Base-by-base conservation (phyloP, 2,113 vertebrate genomes). In the Dasyornis broadbenti region DNA sequence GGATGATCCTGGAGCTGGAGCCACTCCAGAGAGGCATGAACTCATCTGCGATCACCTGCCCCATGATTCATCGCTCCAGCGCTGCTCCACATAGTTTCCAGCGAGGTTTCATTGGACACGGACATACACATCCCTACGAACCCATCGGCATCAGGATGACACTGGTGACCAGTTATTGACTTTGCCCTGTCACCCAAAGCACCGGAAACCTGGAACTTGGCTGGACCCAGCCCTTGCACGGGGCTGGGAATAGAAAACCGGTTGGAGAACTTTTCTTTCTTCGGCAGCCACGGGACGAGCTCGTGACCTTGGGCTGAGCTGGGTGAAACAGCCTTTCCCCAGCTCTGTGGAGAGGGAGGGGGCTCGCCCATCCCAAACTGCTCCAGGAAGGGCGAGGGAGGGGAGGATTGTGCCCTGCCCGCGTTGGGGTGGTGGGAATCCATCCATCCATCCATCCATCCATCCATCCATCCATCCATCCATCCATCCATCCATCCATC, bases 251-350 rank as follows among this genome's bases (percentile, higher is more conserved):
- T 10, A 10, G 40, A 86, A 86, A 96, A 96, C 95, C 94, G 90
- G 95, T 96, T 6, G 3, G 94, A 91, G 95, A 35, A 79, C 87
- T 96, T 92, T 72, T 60, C 63, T 63, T 8, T 31, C 76, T 17
- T 28, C 6, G 0, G 78, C 89, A n/a, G 86, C 86, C 2, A 8
- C 71, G 30, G 86, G 82, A 60, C 0, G 56, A 50, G 82, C 65
- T 26, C 33, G 35, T 94, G 94, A 95, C 87, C 90, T 82, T 60
- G 94, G 70, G 92, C 75, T 76, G 83, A 80, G 71, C 79, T 11
- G 12, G 26, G 66, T 3, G n/a, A 31, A 82, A 47, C 47, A 45
- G 52, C 89, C 42, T 73, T 80, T 54, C 39, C 84, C 68, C 17
- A 0, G 66, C 57, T 75, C 90, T 3, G 15, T 3, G 0, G 26